A percentile compares a stretch with the other conserved stretches of the same genome.
phyloP scores from a whole-genome alignment of 2,113 vertebrate species.

The Strix aluco region DNA sequence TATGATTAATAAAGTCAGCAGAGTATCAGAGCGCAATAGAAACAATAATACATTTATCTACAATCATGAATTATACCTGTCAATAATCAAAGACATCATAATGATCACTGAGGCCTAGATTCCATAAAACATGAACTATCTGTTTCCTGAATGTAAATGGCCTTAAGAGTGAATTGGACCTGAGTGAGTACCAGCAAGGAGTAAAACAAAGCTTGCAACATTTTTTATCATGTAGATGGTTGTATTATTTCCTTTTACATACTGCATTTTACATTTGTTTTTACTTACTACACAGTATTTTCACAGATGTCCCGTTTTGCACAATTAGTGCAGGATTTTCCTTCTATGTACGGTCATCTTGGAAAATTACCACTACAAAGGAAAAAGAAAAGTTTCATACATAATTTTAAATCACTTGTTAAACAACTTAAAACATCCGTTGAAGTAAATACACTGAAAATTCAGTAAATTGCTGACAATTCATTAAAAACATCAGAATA shows the following conservation, averaged over 20 bases:
- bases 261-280: not conserved
- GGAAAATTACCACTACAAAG: not conserved
- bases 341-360: constrained; percentile 59
- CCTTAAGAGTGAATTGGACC: not conserved
- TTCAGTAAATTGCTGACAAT: not conserved
- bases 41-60: not conserved
- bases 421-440: not conserved
- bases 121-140: not conserved
- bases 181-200: not conserved
- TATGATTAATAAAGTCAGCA: not conserved
- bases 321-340: constrained; percentile 58
- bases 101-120: not conserved
- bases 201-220: not conserved
- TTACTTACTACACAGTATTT: constrained; percentile 78
- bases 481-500: not conserved
- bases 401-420: not conserved
- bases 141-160: not conserved
- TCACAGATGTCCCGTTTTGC: constrained; percentile 30
- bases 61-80: not conserved
- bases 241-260: not conserved
- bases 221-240: not conserved
- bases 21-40: not conserved
- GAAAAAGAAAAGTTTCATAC: not conserved
- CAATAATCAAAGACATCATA: not conserved
- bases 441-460: not conserved